Percentiles rank a stretch among this genome's conserved stretches.
Evolutionary conservation across 2,113 vertebrate species (phyloP).

Genomic region (Brachyhypopomus occidentalis): DNA sequence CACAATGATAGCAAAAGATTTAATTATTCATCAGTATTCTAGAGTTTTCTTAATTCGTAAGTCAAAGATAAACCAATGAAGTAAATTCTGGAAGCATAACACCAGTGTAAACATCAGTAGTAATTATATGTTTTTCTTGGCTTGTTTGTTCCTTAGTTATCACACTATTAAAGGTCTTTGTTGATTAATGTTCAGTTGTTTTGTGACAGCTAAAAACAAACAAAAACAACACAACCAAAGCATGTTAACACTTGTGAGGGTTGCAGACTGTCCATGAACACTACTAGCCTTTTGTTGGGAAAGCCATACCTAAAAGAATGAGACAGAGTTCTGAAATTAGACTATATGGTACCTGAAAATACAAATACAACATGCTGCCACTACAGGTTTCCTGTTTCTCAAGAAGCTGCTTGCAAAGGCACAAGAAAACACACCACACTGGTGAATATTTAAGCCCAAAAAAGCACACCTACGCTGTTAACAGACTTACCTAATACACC

Average conservation of each 20-base stretch:
- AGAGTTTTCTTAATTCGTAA: constrained; percentile 1
- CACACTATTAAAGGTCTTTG: constrained; percentile 30
- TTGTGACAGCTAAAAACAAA: constrained; percentile 75
- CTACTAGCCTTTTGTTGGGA: constrained; percentile 99
- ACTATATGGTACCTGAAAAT: constrained; percentile 13
- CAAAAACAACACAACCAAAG: constrained; percentile 66
- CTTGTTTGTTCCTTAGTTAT: constrained; percentile 39
- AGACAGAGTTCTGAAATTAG: constrained; percentile 79
- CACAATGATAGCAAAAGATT: constrained; percentile 32
- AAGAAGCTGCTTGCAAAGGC: not conserved
- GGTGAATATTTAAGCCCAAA: not conserved
- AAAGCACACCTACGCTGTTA: not conserved
- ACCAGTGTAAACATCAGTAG: constrained; percentile 60
- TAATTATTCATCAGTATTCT: constrained; percentile 41
- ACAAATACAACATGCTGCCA: not conserved
- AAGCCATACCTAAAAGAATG: constrained; percentile 99
- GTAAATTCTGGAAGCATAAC: constrained; percentile 36
- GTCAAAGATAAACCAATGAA: constrained; percentile 25
- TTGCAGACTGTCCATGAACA: constrained; percentile 85
- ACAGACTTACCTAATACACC: constrained; percentile 93
- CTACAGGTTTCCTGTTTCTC: not conserved
- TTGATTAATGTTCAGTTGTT: constrained; percentile 38
- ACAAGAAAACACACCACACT: not conserved
- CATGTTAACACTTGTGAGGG: constrained; percentile 83
- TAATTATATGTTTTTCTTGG: constrained; percentile 40